Conservation (phyloP, 1,140 invertebrate species). For the Drosophila quadrilineata region DNA sequence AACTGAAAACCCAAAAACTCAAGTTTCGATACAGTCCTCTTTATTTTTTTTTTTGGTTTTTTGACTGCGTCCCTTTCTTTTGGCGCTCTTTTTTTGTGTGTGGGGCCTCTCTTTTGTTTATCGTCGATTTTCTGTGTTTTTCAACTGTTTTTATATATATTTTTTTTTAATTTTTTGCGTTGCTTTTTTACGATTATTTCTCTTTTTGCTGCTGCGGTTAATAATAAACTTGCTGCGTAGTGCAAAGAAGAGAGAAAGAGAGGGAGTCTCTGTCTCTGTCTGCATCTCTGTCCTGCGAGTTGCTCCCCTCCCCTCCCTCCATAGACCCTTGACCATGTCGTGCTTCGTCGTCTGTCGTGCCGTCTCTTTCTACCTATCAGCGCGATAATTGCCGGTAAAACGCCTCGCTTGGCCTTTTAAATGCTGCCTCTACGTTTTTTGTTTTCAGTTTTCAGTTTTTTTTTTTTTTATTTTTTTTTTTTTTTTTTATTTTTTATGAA, state of each 20-base stretch:
- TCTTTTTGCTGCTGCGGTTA: slow-evolving; percentile 59
- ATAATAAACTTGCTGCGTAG: slow-evolving; percentile 61
- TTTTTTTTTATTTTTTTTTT: too few species aligned
- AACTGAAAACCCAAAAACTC: slow-evolving; percentile 48
- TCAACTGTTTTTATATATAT: slow-evolving; percentile 24
- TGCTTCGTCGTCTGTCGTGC: neutral
- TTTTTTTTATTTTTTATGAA: too few species aligned
- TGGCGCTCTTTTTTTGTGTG: slow-evolving; percentile 66
- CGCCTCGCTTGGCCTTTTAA: slow-evolving; percentile 78
- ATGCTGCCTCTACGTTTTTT: slow-evolving; percentile 59
- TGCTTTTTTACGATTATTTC: too few species aligned
- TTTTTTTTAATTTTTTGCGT: slow-evolving; percentile 18
- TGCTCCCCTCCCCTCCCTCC: neutral
- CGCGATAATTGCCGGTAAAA: slow-evolving; percentile 78
- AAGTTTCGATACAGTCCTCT: slow-evolving; percentile 29
- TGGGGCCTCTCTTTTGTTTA: slow-evolving; percentile 67
- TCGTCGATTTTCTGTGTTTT: slow-evolving; percentile 25
- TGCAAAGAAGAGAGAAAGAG: too few species aligned
- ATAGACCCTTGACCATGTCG: too few species aligned
- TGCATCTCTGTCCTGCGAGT: too few species aligned
- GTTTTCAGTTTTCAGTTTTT: too few species aligned
- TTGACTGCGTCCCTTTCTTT: slow-evolving; percentile 33
- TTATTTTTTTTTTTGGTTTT: slow-evolving; percentile 25
- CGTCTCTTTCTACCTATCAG: slow-evolving; percentile 25
- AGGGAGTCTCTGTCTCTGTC: too few species aligned